Conservation (phyloP, 2,888 invertebrate genomes). For the Acleris cristana region DNA sequence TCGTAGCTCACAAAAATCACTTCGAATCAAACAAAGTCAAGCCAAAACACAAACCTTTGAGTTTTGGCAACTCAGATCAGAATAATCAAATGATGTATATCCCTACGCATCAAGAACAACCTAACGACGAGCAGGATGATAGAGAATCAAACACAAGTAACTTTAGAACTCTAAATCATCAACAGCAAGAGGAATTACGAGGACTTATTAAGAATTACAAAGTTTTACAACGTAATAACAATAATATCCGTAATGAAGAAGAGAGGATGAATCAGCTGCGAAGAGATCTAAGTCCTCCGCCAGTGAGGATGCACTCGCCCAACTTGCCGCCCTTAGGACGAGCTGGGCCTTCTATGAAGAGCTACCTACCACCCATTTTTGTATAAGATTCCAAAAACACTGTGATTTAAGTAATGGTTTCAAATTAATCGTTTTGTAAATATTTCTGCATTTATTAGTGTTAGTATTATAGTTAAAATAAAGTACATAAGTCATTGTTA, state of each 20-base stretch:
- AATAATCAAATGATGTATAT: slow-evolving; percentile 54
- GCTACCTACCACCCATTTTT: slow-evolving; percentile 72
- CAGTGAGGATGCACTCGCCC: slow-evolving; percentile 57
- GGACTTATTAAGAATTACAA: slow-evolving; percentile 77
- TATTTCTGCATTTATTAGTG: slow-evolving; percentile 74
- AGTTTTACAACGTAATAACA: slow-evolving; percentile 69
- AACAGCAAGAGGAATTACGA: slow-evolving; percentile 63
- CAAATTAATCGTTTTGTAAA: slow-evolving; percentile 57
- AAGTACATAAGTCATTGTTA: slow-evolving; percentile 12
- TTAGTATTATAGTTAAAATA: slow-evolving; percentile 43
- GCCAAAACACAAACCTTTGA: slow-evolving; percentile 52
- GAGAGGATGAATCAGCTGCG: slow-evolving; percentile 50
- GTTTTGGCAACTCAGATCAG: slow-evolving; percentile 49
- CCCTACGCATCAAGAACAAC: slow-evolving; percentile 51
- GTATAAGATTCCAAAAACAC: slow-evolving; percentile 53
- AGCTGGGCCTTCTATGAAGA: slow-evolving; percentile 75
- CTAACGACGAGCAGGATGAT: slow-evolving; percentile 44
- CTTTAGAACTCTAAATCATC: slow-evolving; percentile 50
- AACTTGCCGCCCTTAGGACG: slow-evolving; percentile 72
- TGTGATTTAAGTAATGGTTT: slow-evolving; percentile 57
- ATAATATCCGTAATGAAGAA: slow-evolving; percentile 52
- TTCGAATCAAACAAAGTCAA: slow-evolving; percentile 72
- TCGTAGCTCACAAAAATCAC: slow-evolving; percentile 65
- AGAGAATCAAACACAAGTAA: slow-evolving; percentile 48
- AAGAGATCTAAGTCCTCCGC: slow-evolving; percentile 58